phyloP scores from a whole-genome alignment of 2,113 vertebrate species.

The Gracilinanus agilis region DNA sequence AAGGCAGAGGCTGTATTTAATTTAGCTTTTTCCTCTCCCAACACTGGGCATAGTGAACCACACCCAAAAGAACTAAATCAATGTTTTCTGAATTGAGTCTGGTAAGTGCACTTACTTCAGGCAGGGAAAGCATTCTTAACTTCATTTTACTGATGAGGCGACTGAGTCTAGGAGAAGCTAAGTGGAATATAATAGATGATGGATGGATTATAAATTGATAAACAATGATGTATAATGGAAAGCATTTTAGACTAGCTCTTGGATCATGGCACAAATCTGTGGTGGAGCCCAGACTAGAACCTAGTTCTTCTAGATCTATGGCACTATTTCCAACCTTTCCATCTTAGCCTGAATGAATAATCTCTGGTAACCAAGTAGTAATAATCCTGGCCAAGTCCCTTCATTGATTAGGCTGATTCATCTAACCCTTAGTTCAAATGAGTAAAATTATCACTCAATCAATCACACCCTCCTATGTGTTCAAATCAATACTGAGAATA shows the following conservation, averaged over 20 bases:
- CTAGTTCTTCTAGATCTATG: not conserved
- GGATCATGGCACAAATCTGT: not conserved
- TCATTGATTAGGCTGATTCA: not conserved
- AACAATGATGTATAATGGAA: not conserved
- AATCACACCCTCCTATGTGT: not conserved
- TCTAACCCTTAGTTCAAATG: not conserved
- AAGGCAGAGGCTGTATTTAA: too few species aligned
- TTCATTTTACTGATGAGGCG: not conserved
- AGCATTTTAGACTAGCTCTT: not conserved
- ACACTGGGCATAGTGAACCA: too few species aligned
- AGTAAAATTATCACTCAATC: not conserved
- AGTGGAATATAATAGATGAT: not conserved
- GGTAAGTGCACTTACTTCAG: not conserved
- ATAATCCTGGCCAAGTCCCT: not conserved
- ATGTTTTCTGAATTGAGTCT: not conserved
- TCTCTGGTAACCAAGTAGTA: not conserved
- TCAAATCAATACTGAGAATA: not conserved
- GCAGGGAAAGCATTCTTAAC: not conserved
- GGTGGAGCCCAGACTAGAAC: too few species aligned
- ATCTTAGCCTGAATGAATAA: not conserved
- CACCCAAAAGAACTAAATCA: too few species aligned
- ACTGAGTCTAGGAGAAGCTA: not conserved
- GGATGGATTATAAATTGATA: not conserved
- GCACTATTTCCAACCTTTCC: not conserved
- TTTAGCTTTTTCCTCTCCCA: too few species aligned